Evolutionary conservation across 2,797 vertebrate genomes (phyloP).

Genomic region (Cossypha heuglini): DNA sequence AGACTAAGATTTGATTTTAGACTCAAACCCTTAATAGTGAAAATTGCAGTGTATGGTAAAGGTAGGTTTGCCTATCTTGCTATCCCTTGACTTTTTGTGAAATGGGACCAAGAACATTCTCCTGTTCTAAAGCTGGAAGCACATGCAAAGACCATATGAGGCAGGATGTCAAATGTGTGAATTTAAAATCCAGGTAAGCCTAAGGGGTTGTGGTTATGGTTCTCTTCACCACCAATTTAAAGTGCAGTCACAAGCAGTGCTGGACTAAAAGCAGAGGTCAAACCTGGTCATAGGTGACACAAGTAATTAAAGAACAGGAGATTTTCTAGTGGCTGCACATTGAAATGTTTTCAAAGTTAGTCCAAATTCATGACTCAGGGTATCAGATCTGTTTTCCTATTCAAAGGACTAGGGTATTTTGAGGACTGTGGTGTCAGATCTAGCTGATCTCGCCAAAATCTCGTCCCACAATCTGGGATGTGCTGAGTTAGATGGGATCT

Average conservation of each 20-base stretch:
- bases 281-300: background rate
- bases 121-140: background rate
- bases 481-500: background rate
- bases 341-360: background rate
- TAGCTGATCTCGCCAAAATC: background rate
- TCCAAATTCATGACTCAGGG: background rate
- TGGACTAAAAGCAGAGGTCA: background rate
- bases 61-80: background rate
- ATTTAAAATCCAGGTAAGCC: background rate
- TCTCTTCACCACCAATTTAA: background rate
- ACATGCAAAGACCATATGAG: background rate
- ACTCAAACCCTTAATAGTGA: background rate
- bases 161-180: background rate
- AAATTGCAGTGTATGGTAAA: background rate
- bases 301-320: background rate
- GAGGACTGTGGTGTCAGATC: background rate
- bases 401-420: background rate
- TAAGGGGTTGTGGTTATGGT: background rate
- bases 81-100: background rate
- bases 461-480: background rate
- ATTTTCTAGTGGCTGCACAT: constrained; percentile 22
- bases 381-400: background rate
- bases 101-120: background rate
- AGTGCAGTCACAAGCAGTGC: background rate
- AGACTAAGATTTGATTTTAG: background rate